Evolutionary conservation across 2,113 vertebrate genomes (phyloP).

Genomic region (Protobothrops mucrosquamatus): DNA sequence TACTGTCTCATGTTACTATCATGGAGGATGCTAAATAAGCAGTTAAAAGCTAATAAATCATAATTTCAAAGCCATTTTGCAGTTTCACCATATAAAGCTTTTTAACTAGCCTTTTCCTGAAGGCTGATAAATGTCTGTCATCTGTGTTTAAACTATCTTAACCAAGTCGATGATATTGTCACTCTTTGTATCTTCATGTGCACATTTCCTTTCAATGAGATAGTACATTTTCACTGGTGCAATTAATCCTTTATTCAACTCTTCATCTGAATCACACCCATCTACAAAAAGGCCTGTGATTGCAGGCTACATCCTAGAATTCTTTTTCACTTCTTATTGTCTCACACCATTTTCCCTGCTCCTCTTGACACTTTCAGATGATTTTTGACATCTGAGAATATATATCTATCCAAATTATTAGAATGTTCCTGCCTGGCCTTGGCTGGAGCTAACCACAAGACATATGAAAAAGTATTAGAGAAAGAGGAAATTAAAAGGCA

Average conservation of each 20-base stretch:
- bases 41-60: neutral
- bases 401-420: slow-evolving; percentile 25
- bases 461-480: slow-evolving; percentile 32
- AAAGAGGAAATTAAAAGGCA: slow-evolving; percentile 41
- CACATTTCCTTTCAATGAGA: neutral
- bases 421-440: slow-evolving; percentile 28
- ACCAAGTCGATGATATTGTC: neutral
- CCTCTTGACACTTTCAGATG: slow-evolving; percentile 27
- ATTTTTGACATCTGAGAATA: slow-evolving; percentile 48
- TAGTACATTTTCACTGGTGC: slow-evolving; percentile 2
- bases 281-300: slow-evolving; percentile 1
- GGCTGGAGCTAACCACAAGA: slow-evolving; percentile 28
- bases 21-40: neutral
- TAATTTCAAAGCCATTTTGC: neutral
- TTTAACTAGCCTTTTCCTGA: neutral
- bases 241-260: slow-evolving; percentile 17
- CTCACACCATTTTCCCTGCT: slow-evolving; percentile 35
- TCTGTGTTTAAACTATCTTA: slow-evolving; percentile 6
- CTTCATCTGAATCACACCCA: slow-evolving; percentile 3
- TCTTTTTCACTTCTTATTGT: slow-evolving; percentile 36
- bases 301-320: slow-evolving; percentile 19
- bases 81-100: neutral
- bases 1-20: neutral
- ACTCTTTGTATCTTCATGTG: neutral
- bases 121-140: neutral